phyloP scores from a whole-genome alignment of 1,140 invertebrate genomes.

The Caenorhabditis briggsae region DNA sequence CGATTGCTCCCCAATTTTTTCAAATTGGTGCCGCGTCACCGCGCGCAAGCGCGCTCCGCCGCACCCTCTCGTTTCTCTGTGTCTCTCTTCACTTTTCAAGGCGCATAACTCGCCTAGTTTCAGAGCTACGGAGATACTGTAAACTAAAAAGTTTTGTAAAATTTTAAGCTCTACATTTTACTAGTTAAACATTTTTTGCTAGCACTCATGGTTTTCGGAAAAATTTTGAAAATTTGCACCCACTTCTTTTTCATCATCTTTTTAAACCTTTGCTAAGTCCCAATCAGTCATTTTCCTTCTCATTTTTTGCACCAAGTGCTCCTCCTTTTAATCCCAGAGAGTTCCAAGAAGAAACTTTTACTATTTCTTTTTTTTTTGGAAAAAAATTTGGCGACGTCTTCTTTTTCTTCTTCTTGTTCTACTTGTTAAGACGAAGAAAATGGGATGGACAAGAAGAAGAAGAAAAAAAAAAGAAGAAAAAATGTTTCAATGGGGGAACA shows the following conservation, averaged over 20 bases:
- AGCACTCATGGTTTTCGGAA: too few relatives aligned
- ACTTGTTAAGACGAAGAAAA: neutral
- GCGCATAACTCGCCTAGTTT: too few relatives aligned
- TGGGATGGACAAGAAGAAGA: neutral
- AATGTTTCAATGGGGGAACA: conserved; percentile 34
- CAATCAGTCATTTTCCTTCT: conserved; percentile 20
- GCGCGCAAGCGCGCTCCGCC: too few relatives aligned
- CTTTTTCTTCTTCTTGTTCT: neutral
- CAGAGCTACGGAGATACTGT: too few relatives aligned
- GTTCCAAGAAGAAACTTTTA: neutral
- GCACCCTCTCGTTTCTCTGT: too few relatives aligned
- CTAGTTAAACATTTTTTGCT: too few relatives aligned
- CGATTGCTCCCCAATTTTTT: too few relatives aligned
- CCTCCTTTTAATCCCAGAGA: conserved; percentile 19
- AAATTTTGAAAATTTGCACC: neutral
- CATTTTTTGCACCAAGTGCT: neutral
- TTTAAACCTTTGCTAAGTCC: neutral
- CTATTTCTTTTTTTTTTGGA: too few relatives aligned
- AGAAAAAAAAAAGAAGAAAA: conserved; percentile 2
- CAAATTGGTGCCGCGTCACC: too few relatives aligned
- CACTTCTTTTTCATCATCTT: neutral
- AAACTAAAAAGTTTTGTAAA: too few relatives aligned
- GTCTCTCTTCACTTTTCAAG: too few relatives aligned
- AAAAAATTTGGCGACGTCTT: neutral
- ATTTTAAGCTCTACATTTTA: too few relatives aligned